These are phyloP conservation scores for Tapera naevia DNA, from an alignment of 2,797 vertebrate genomes.

Conservation along the genomic window DNA sequence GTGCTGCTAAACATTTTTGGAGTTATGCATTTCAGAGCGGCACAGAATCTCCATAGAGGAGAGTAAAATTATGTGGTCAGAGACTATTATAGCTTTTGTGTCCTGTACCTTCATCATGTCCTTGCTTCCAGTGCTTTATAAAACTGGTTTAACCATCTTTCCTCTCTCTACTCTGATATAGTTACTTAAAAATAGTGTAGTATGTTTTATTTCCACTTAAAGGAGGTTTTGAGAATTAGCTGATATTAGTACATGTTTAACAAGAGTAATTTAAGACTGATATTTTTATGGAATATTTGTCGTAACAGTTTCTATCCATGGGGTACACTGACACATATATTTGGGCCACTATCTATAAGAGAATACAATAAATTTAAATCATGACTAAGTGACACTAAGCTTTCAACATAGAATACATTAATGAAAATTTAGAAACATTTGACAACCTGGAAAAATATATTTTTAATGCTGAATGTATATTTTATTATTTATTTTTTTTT, in stretches of 20 bases:
- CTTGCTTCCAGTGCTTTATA: background rate
- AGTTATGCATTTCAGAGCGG: background rate
- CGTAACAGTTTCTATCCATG: background rate
- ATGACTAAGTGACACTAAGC: background rate
- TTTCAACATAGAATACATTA: background rate
- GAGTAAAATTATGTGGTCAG: background rate
- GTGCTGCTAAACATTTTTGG: background rate
- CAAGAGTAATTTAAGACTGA: background rate
- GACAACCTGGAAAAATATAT: background rate
- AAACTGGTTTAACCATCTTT: background rate
- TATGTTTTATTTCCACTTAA: background rate
- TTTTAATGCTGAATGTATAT: background rate
- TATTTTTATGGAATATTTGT: background rate
- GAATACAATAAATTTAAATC: background rate
- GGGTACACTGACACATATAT: constrained; percentile 36
- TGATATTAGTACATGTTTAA: background rate
- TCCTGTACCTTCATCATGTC: background rate
- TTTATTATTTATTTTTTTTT: background rate
- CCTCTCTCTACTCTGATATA: background rate
- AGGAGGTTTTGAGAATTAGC: background rate
- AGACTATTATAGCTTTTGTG: background rate
- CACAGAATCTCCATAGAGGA: background rate
- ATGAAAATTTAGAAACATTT: background rate
- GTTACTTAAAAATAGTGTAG: background rate
- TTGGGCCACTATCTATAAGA: background rate